Conservation (phyloP, 2,888 invertebrate species). For the Mantis religiosa region DNA sequence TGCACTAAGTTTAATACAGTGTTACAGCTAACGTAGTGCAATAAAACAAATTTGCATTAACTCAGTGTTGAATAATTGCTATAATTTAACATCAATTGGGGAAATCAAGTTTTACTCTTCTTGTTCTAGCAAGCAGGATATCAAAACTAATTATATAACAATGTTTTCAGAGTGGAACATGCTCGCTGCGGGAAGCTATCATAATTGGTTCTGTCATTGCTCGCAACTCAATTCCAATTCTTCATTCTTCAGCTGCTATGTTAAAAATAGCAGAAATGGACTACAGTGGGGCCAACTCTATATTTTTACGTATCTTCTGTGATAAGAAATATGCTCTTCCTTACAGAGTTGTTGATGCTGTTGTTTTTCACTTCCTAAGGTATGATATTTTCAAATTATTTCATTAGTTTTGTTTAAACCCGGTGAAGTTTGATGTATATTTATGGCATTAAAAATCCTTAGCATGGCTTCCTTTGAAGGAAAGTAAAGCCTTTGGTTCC, state of each 20-base stretch:
- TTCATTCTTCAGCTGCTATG: slow-evolving; percentile 93
- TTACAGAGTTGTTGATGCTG: slow-evolving; percentile 88
- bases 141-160: not conserved
- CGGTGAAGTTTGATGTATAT: no score
- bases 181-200: slow-evolving; percentile 91
- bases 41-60: not conserved
- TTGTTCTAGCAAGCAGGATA: not conserved
- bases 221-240: slow-evolving; percentile 86
- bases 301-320: slow-evolving; percentile 87
- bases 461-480: no score
- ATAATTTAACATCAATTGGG: no score
- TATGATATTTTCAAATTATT: slow-evolving; percentile 42
- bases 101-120: no score
- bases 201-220: slow-evolving; percentile 90
- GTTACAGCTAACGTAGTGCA: not conserved
- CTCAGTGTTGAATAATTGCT: no score
- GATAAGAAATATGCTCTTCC: slow-evolving; percentile 98
- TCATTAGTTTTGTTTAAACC: no score
- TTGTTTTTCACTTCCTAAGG: slow-evolving; percentile 91
- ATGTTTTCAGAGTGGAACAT: slow-evolving; percentile 72
- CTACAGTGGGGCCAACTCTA: slow-evolving; percentile 92
- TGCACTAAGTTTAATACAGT: no score
- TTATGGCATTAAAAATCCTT: no score
- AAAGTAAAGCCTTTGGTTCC: no score
- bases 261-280: slow-evolving; percentile 96